Conservation (phyloP, 2,113 vertebrate species). For the Phrynocephalus versicolor region DNA sequence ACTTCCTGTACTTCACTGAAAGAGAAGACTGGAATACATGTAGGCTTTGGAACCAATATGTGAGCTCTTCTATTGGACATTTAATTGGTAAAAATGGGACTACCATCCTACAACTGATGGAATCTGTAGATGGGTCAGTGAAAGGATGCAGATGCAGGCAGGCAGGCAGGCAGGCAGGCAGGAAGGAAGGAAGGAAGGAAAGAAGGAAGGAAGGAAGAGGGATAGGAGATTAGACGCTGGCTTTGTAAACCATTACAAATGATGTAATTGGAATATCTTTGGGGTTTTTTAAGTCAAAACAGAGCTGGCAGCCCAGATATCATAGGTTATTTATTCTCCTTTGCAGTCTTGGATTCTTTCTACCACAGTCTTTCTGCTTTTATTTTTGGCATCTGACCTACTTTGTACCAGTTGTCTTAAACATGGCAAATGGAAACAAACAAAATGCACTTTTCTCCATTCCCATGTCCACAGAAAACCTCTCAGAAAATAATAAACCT, state of each 20-base stretch:
- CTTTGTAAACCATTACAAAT: neutral
- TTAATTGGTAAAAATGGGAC: neutral
- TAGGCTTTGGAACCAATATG: neutral
- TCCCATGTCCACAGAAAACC: conserved; percentile 8
- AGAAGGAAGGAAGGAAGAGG: neutral
- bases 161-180: neutral
- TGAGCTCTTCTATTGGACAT: too few relatives aligned
- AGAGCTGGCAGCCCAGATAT: neutral
- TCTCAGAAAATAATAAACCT: neutral
- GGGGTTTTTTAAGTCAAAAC: neutral
- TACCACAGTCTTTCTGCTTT: conserved; percentile 21
- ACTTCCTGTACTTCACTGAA: neutral
- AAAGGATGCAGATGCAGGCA: neutral
- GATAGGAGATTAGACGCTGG: neutral
- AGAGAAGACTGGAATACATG: neutral
- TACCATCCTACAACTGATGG: neutral
- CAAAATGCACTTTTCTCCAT: neutral
- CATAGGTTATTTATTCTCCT: neutral
- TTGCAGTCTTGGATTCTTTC: conserved; percentile 1
- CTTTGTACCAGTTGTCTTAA: conserved; percentile 21
- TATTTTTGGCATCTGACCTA: conserved; percentile 38
- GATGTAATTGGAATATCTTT: neutral
- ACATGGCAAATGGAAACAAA: conserved; percentile 30
- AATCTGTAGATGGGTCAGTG: neutral
- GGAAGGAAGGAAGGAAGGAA: neutral